A percentile compares a stretch with the other conserved stretches of the same genome.
These are phyloP conservation scores for Neodiprion virginianus DNA, from an alignment of 1,140 invertebrate species.

Conservation along the genomic window DNA sequence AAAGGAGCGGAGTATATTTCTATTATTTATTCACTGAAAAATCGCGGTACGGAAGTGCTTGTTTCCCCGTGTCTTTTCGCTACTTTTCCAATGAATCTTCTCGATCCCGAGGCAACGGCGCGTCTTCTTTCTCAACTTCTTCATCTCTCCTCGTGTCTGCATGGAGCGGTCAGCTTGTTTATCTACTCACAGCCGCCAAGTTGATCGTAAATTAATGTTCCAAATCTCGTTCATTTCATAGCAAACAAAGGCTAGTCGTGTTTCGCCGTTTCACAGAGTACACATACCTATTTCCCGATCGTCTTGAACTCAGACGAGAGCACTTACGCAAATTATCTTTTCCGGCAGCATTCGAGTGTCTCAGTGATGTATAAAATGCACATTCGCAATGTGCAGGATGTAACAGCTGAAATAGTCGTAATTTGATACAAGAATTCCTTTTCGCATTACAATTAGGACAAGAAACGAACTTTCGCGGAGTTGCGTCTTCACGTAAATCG, in stretches of 20 bases:
- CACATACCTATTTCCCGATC: no score
- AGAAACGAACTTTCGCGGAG: no score
- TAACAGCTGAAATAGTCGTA: no score
- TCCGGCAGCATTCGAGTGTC: no score
- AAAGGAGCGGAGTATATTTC: background rate
- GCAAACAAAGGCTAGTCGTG: background rate
- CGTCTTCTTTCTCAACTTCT: background rate
- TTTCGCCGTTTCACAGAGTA: no score
- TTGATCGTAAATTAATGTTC: background rate
- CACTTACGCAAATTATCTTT: no score
- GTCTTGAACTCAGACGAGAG: no score
- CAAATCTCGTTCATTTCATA: background rate
- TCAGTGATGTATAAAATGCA: no score
- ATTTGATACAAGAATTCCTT: no score
- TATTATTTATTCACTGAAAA: background rate
- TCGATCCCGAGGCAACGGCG: background rate
- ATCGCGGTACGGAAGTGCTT: background rate
- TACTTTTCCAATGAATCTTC: background rate
- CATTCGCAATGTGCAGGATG: no score
- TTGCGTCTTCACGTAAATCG: no score
- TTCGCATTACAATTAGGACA: no score
- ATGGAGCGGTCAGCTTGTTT: constrained; percentile 3
- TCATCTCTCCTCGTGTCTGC: background rate
- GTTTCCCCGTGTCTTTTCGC: background rate
- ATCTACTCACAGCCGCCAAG: background rate